Base-by-base conservation (phyloP, 2,797 vertebrate species). In the Percopsis omiscomaycus region DNA sequence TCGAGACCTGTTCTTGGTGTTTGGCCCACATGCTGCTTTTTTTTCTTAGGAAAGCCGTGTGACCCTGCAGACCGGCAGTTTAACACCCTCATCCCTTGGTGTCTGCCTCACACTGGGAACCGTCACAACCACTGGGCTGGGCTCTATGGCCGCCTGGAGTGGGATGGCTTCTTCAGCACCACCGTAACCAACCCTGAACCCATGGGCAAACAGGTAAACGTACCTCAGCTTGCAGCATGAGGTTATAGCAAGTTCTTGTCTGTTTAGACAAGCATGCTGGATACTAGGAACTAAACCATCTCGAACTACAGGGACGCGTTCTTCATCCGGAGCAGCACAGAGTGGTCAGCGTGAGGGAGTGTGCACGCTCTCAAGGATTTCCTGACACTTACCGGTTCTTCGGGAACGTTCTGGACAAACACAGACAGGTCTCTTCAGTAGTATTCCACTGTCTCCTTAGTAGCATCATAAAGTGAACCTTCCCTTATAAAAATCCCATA, bases 41-140 rank as follows among this genome's bases (percentile, higher is more conserved):
- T 42, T 42, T 9, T 42, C 55, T 9, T 66, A 89, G 96, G 95
- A 53, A 96, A 91, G 15, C 86, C 93, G 0, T 98, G 97, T 1
- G 97, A 98, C 70, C 86, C 96, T 0, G 92, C 93, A 0, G 96
- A 97, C 86, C 80, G 96, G 45, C 96, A 98, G 75, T 98, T 99
- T 79, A 96, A 95, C 90, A 99, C 97, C 0, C 90, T 98, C 58
- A 95, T 98, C 80, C 97, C 97, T 0, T 99, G 97, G 97, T 99
- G 96, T 84, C 84, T 99, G 74, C 97, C 97, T 2, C 97, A 99
- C 88, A 98, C 97, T 0, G 97, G 96, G 0, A 99, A 99, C 90
- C 91, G 96, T n/a, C 96, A 98, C 89, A 98, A 98, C 82, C 96
- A 99, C 87, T 98, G 97, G 97, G 96, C 97, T 0, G 97, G 97